Evolutionary conservation across 2,113 vertebrate species (phyloP), one percentile per base, ranked within the genome.

Genomic region (Seriola aureovittata): DNA sequence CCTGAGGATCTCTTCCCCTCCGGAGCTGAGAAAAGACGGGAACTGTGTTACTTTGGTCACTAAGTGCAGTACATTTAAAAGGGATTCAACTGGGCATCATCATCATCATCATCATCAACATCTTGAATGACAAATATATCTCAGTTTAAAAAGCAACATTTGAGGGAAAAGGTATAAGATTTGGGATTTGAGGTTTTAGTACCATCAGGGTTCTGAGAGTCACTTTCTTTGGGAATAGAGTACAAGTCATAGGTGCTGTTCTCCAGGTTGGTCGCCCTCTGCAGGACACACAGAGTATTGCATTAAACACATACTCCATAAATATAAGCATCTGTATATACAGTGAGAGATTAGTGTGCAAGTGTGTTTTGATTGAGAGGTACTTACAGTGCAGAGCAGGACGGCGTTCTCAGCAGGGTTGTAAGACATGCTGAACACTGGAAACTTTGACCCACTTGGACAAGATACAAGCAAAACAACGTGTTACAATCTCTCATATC

Each of bases 171-270:
- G 4, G n/a, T 29, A 5, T 16, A 5, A 58, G 0, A 58, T 29
- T 14, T 58, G 23, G 29, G 4, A 50, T 19, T 29, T 29, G 8
- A 19, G 23, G 12, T 42, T 46, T 79, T 11, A 34, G 62, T 93
- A 99, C 98, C 98, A 40, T 99, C 98, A 0, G 98, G 98, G 82
- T 98, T 99, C 94, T 99, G 98, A 59, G 97, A 98, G 92, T 99
- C 98, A 0, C 97, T 97, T 8, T 99, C 98, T 90, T 97, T 97
- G 77, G 98, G 98, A 77, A 99, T 99, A 17, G 96, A 97, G 89
- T 99, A 99, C 0, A 99, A 94, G 88, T 99, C 98, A 0, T 99
- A 99, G 8, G 98, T 99, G 87, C 98, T 99, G 92, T 99, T 99
- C 95, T 99, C 98, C 74, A 99, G 91, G 88, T 99, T 99, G 71